phyloP scores from a whole-genome alignment of 1,140 invertebrate species.

The Heliothis subflexa region DNA sequence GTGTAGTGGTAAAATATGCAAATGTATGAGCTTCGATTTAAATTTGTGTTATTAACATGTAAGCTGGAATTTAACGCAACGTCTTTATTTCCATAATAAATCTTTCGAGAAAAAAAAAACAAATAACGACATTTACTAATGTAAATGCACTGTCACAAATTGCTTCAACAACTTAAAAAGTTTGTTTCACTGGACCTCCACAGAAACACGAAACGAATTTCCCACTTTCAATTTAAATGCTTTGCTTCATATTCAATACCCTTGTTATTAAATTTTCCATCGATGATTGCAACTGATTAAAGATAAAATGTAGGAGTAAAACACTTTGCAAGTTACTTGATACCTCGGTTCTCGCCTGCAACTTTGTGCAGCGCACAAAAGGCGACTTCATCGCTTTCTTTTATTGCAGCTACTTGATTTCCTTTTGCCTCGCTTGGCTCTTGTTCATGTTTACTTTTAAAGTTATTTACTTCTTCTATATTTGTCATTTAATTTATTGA shows the following conservation, averaged over 20 bases:
- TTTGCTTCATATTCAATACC: not conserved
- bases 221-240: not conserved
- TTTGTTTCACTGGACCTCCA: not conserved
- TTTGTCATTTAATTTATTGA: too few species aligned
- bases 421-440: conserved; percentile 9
- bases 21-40: too few species aligned
- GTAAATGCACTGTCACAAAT: too few species aligned
- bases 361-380: conserved; percentile 39
- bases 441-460: conserved; percentile 8
- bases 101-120: too few species aligned
- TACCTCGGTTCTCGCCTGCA: conserved; percentile 33
- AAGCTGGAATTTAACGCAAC: too few species aligned
- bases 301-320: conserved; percentile 37
- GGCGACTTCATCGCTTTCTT: conserved; percentile 29
- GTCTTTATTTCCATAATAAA: too few species aligned
- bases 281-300: conserved; percentile 36
- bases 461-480: conserved; percentile 5
- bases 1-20: too few species aligned
- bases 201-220: not conserved
- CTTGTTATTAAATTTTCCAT: conserved; percentile 19
- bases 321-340: conserved; percentile 28
- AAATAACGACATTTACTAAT: too few species aligned
- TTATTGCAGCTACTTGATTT: conserved; percentile 45
- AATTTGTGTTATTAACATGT: too few species aligned
- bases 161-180: too few species aligned